Evolutionary conservation across 1,140 invertebrate species (phyloP), one percentile per base, ranked within the genome.

Genomic region (Orchestia grillus): DNA sequence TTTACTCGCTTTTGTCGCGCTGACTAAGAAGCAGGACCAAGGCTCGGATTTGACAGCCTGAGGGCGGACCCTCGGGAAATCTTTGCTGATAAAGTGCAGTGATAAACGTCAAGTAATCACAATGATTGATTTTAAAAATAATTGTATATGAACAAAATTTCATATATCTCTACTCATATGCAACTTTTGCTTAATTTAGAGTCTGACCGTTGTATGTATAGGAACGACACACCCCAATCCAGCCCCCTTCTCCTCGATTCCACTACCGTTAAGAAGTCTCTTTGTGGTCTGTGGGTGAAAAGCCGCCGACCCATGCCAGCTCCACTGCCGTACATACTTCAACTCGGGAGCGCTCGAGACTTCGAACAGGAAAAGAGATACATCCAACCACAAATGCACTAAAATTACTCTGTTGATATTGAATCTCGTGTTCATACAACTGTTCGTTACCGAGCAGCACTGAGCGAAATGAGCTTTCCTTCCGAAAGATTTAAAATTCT

Each of bases 241-340:
- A 8, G 11, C 36, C 62, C 11, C 36, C n/a, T 36, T 36, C 62
- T 77, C 62, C 47, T 77, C 11, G 62, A 77, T 77, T 36, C 62
- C 62, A 28, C 62, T 77, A 77, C 62, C 36, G 62, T 28, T 77
- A 77, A 77, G 92, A 94, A 94, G 44, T 94, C 92, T 94, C 92
- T 94, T 94, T 94, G 92, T 94, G 92, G 44, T 94, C 43, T 16
- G 4, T 94, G 41, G 45, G 43, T 90, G 28, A 16, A 43, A 90
- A 8, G 88, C 43, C 41, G 15, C 41, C 88, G 41, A 44, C 11
- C 41, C 36, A 41, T 42, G 88, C 4, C 36, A 19, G 62, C 28
- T 77, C 36, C 62, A 15, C 11, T 8, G 62, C 62, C 36, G 1
- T 8, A 77, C 28, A 15, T 8, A 77, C 28, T 77, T 77, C 62